Percentiles rank a stretch among this genome's conserved stretches.
These are phyloP conservation scores for Mellivora capensis DNA, from an alignment of 2,113 vertebrate species.

Conservation along the genomic window DNA sequence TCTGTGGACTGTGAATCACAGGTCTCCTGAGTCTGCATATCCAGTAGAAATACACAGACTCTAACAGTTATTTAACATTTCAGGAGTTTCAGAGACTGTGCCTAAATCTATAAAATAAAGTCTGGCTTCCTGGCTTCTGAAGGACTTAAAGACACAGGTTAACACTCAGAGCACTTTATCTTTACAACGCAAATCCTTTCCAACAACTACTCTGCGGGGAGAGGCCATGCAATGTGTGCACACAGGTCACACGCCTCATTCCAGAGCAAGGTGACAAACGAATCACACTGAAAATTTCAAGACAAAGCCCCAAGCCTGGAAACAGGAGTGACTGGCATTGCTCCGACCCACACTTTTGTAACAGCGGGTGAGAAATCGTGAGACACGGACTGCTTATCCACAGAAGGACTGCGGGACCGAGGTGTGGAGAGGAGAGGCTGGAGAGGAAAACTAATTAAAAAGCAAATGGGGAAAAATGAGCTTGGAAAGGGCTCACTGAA, in stretches of 20 bases:
- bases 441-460: slow-evolving; percentile 54
- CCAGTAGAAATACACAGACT: background rate
- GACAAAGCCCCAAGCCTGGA: slow-evolving; percentile 23
- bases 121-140: background rate
- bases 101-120: slow-evolving; percentile 1
- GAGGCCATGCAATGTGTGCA: background rate
- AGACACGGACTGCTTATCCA: background rate
- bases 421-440: background rate
- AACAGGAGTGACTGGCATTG: background rate
- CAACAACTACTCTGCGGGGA: background rate
- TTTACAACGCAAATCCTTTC: slow-evolving; percentile 8
- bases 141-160: background rate
- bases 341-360: slow-evolving; percentile 10
- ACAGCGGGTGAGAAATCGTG: slow-evolving; percentile 17
- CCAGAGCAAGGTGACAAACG: background rate
- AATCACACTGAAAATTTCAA: slow-evolving; percentile 7
- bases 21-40: background rate
- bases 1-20: background rate
- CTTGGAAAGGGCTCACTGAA: slow-evolving; percentile 33
- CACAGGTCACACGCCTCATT: background rate
- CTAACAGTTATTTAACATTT: background rate
- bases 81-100: background rate
- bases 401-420: background rate
- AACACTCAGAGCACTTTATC: background rate
- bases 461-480: slow-evolving; percentile 57